A percentile compares a stretch with the other conserved stretches of the same genome.
These are phyloP conservation scores for Meghimatium bilineatum DNA, from an alignment of 2,888 invertebrate species.

Conservation along the genomic window DNA sequence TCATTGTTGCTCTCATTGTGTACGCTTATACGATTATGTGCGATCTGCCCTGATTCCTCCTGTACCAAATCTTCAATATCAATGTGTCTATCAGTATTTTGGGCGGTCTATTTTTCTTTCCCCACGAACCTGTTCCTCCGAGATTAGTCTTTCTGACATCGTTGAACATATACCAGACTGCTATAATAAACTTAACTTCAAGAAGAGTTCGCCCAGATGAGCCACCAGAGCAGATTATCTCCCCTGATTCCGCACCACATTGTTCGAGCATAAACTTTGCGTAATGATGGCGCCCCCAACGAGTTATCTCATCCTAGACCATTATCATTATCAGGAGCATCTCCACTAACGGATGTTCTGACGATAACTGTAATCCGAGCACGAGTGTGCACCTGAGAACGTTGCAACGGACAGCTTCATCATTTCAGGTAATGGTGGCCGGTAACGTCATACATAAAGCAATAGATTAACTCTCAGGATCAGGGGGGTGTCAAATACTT, in stretches of 20 bases:
- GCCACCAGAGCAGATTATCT: not conserved
- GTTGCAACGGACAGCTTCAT: not conserved
- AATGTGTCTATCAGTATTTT: no score
- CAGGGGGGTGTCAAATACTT: not conserved
- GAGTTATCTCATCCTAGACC: slow-evolving; percentile 7
- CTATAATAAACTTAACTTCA: no score
- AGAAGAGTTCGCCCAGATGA: no score
- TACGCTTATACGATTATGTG: no score
- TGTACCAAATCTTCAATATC: no score
- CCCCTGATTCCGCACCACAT: not conserved
- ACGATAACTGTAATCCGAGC: not conserved
- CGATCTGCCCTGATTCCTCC: no score
- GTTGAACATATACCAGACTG: no score
- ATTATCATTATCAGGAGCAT: not conserved
- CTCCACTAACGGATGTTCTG: not conserved
- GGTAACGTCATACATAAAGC: slow-evolving; percentile 1
- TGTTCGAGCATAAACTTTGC: not conserved
- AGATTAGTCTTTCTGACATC: no score
- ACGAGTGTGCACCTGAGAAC: not conserved
- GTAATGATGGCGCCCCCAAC: not conserved
- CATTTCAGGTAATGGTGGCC: not conserved
- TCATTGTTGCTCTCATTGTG: no score
- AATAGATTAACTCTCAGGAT: not conserved
- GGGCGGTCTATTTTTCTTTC: no score
- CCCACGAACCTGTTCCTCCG: no score